A percentile compares a stretch with the other conserved stretches of the same genome.
Evolutionary conservation across 1,140 invertebrate species (phyloP).

Genomic region (Macrocentrus cingulum): DNA sequence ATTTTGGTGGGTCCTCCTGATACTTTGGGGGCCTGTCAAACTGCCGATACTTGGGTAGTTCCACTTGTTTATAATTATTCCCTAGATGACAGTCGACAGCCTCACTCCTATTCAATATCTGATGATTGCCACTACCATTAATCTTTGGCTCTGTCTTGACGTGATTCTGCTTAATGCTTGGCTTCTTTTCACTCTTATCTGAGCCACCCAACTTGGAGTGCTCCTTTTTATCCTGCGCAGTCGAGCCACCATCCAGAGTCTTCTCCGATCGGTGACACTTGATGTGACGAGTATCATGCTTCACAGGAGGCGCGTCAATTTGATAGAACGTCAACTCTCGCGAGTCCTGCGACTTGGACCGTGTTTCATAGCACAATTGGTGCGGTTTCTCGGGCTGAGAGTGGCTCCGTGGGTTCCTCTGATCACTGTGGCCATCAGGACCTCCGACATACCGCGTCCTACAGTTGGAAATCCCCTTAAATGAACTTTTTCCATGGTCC

Average conservation of each 20-base stretch:
- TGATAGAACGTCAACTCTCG: slow-evolving; percentile 46
- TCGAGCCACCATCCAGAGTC: slow-evolving; percentile 36
- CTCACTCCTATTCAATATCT: slow-evolving; percentile 37
- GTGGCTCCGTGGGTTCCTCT: slow-evolving; percentile 40
- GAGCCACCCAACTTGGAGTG: slow-evolving; percentile 34
- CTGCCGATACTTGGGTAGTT: slow-evolving; percentile 31
- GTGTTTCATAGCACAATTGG: slow-evolving; percentile 38
- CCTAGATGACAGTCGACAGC: slow-evolving; percentile 21
- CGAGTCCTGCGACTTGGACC: slow-evolving; percentile 52
- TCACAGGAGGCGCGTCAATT: slow-evolving; percentile 37
- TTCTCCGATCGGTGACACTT: slow-evolving; percentile 43
- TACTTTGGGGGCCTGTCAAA: slow-evolving; percentile 50
- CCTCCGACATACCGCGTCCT: slow-evolving; percentile 29
- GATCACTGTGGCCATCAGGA: slow-evolving; percentile 24
- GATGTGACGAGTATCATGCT: slow-evolving; percentile 37
- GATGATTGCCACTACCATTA: slow-evolving; percentile 31
- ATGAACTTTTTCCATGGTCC: slow-evolving; percentile 38
- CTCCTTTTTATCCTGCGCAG: slow-evolving; percentile 39
- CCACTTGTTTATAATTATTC: slow-evolving; percentile 10
- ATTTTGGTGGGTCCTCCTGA: slow-evolving; percentile 43
- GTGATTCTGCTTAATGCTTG: slow-evolving; percentile 36
- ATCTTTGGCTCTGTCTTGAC: slow-evolving; percentile 38
- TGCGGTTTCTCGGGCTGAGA: slow-evolving; percentile 52
- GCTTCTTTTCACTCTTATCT: slow-evolving; percentile 44
- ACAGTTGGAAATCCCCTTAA: slow-evolving; percentile 26